These are phyloP conservation scores for Microcaecilia unicolor DNA, from an alignment of 2,797 vertebrate genomes.

Conservation along the genomic window DNA sequence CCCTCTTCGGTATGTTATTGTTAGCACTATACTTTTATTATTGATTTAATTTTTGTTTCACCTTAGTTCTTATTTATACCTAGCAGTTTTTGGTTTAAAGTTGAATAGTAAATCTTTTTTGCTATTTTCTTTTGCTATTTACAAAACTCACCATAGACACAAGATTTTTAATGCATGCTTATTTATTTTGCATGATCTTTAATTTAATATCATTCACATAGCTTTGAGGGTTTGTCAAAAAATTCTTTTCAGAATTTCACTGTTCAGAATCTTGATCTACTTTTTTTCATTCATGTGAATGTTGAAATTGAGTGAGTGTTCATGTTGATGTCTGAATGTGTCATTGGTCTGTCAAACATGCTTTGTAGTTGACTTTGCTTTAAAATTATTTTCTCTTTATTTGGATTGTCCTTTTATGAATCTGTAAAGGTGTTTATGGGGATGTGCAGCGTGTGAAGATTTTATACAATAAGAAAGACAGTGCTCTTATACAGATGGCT, in stretches of 20 bases:
- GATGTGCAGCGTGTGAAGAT: slow-evolving; percentile 97
- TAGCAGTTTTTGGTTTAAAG: slow-evolving; percentile 75
- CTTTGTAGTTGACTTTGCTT: slow-evolving; percentile 22
- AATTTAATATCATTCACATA: slow-evolving; percentile 78
- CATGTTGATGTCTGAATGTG: slow-evolving; percentile 71
- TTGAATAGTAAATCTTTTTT: slow-evolving; percentile 71
- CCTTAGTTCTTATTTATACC: slow-evolving; percentile 75
- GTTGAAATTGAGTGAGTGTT: slow-evolving; percentile 67
- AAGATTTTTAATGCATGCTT: slow-evolving; percentile 77
- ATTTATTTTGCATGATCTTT: slow-evolving; percentile 84
- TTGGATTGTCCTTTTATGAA: slow-evolving; percentile 62
- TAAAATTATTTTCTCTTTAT: slow-evolving; percentile 56
- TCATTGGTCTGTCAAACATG: slow-evolving; percentile 56
- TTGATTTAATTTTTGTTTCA: slow-evolving; percentile 80
- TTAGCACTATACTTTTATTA: slow-evolving; percentile 91
- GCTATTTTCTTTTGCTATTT: slow-evolving; percentile 69
- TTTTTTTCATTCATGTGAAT: slow-evolving; percentile 74
- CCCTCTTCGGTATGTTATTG: slow-evolving; percentile 99
- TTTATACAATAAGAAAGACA: slow-evolving; percentile 98
- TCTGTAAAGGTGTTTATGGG: slow-evolving; percentile 87
- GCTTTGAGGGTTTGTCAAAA: slow-evolving; percentile 76
- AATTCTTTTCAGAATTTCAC: slow-evolving; percentile 75
- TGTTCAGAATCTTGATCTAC: slow-evolving; percentile 75
- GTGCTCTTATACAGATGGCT: slow-evolving; percentile 95
- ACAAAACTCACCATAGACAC: slow-evolving; percentile 70